Percentiles rank a stretch among this genome's conserved stretches.
Evolutionary conservation across 2,888 invertebrate species (phyloP).

Genomic region (Julus scanicus): DNA sequence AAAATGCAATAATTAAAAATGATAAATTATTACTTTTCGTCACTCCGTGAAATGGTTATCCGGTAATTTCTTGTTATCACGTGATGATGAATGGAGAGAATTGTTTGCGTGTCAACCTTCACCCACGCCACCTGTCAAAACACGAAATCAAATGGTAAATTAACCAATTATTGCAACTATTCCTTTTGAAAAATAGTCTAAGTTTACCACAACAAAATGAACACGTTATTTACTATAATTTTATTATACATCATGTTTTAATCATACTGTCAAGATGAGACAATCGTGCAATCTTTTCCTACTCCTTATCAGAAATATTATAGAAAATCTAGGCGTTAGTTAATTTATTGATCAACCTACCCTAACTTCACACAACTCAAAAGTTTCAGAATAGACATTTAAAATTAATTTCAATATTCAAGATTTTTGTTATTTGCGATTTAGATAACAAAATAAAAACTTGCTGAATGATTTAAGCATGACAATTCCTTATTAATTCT

Average conservation of each 20-base stretch:
- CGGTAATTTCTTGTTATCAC: conserved; percentile 91
- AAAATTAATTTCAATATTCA: no score
- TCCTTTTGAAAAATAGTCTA: neutral
- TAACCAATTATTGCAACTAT: neutral
- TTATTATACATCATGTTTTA: neutral
- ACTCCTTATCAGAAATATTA: neutral
- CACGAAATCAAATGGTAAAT: neutral
- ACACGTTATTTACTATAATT: neutral
- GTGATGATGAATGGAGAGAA: conserved; percentile 89
- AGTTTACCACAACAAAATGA: neutral
- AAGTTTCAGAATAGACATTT: no score
- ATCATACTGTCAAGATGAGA: neutral
- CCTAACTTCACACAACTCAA: no score
- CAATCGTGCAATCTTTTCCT: neutral
- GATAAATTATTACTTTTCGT: conserved; percentile 58
- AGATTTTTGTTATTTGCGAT: no score
- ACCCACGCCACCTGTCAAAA: conserved; percentile 87
- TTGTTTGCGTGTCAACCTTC: conserved; percentile 90
- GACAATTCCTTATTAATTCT: no score
- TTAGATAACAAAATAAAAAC: no score
- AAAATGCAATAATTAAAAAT: no score
- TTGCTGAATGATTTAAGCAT: no score
- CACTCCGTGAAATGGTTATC: conserved; percentile 69
- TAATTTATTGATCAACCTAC: no score
- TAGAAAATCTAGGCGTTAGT: conserved; percentile 26